Percentiles rank a stretch among this genome's conserved stretches.
These are phyloP conservation scores for Goniozus legneri DNA, from an alignment of 1,140 invertebrate genomes.

Conservation along the genomic window DNA sequence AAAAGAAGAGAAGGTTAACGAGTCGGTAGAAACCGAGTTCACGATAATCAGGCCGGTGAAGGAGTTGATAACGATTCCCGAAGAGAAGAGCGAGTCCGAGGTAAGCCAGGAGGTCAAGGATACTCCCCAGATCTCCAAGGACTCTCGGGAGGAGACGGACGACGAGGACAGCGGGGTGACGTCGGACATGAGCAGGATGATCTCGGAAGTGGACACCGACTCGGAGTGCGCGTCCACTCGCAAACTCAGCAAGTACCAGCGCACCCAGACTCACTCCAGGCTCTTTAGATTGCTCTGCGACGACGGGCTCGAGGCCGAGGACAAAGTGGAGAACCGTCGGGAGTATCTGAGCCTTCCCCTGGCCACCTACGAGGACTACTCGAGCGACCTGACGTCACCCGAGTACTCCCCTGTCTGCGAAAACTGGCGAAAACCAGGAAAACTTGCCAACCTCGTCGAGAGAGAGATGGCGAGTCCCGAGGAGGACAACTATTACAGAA, in stretches of 20 bases:
- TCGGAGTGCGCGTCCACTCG: slow-evolving; percentile 58
- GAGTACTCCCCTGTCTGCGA: slow-evolving; percentile 38
- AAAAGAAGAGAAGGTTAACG: slow-evolving; percentile 2
- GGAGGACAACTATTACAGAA: slow-evolving; percentile 60
- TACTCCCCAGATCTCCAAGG: slow-evolving; percentile 15
- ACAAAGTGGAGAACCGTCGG: slow-evolving; percentile 3
- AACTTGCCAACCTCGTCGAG: neutral
- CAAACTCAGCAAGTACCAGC: slow-evolving; percentile 60
- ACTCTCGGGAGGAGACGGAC: slow-evolving; percentile 58
- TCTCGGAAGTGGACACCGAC: slow-evolving; percentile 66
- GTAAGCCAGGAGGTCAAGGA: neutral
- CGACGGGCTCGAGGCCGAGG: slow-evolving; percentile 50
- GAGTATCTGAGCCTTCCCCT: slow-evolving; percentile 28
- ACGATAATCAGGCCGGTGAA: neutral
- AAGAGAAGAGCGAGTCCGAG: neutral
- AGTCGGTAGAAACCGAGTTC: slow-evolving; percentile 4
- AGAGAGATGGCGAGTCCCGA: slow-evolving; percentile 35
- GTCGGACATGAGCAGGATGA: slow-evolving; percentile 65
- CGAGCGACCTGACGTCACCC: slow-evolving; percentile 40
- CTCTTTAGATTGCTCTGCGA: slow-evolving; percentile 66
- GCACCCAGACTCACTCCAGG: slow-evolving; percentile 70
- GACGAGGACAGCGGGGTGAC: slow-evolving; percentile 72
- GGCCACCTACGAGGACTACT: slow-evolving; percentile 29
- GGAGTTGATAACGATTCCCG: neutral
- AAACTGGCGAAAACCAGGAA: slow-evolving; percentile 18